Conservation (phyloP, 53 echinoderm and acorn worm genomes). For the Mesocentrotus franciscanus region DNA sequence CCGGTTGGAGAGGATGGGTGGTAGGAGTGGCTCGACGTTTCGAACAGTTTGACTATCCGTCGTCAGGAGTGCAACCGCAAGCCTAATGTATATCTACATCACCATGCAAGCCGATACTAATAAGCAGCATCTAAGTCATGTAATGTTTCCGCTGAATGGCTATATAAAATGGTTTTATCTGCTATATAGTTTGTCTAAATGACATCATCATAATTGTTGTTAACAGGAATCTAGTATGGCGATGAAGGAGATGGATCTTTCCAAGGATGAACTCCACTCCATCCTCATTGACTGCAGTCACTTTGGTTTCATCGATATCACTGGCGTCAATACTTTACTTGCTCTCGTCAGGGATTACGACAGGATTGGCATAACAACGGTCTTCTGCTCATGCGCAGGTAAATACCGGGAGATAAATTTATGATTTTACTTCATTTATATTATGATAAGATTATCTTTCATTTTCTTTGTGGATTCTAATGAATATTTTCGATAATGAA, state of each 20-base stretch:
- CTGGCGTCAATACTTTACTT: slow-evolving; percentile 63
- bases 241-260: background rate
- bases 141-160: background rate
- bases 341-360: slow-evolving; percentile 15
- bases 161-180: background rate
- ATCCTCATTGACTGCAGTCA: slow-evolving; percentile 66
- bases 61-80: too few species aligned
- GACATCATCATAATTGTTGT: background rate
- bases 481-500: too few species aligned
- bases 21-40: too few species aligned
- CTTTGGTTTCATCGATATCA: slow-evolving; percentile 66
- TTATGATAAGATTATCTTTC: too few species aligned
- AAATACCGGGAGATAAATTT: background rate
- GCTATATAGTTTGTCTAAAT: background rate
- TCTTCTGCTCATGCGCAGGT: slow-evolving; percentile 81
- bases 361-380: slow-evolving; percentile 70
- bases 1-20: too few species aligned
- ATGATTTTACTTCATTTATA: too few species aligned
- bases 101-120: too few species aligned
- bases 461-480: too few species aligned
- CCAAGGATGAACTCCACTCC: background rate
- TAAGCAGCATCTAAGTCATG: too few species aligned
- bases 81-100: too few species aligned
- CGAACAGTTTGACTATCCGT: too few species aligned
- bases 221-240: background rate